A percentile compares a stretch with the other conserved stretches of the same genome.
phyloP scores from a whole-genome alignment of 2,888 invertebrate species.

The Phengaris arion region DNA sequence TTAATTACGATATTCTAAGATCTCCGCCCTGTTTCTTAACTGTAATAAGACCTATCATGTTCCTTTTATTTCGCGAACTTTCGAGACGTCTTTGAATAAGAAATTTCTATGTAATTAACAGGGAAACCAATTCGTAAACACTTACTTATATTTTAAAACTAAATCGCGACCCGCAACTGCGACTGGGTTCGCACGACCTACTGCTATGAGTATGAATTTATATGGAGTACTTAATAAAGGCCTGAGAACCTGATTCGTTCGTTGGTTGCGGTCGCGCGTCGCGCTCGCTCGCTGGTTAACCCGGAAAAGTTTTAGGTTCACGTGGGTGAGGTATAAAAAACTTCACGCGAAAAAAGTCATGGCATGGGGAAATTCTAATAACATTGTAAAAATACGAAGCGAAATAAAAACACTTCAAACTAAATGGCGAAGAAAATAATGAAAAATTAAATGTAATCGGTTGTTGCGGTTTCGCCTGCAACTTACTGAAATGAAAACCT shows the following conservation, averaged over 20 bases:
- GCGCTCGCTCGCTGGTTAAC: too few relatives aligned
- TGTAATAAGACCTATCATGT: constrained; percentile 7
- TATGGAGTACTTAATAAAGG: too few relatives aligned
- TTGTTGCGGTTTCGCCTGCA: constrained; percentile 8
- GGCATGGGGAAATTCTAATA: too few relatives aligned
- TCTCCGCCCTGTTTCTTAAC: neutral
- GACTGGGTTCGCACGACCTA: too few relatives aligned
- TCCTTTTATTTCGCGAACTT: neutral
- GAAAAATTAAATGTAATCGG: constrained; percentile 3
- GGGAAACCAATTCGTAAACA: neutral
- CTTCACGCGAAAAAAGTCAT: too few relatives aligned
- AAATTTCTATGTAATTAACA: neutral
- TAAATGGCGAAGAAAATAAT: neutral
- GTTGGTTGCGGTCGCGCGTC: too few relatives aligned
- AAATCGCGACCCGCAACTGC: neutral
- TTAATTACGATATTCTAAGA: constrained; percentile 5
- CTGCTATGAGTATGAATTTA: too few relatives aligned
- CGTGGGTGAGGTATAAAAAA: too few relatives aligned
- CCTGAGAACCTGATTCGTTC: too few relatives aligned
- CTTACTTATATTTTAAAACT: too few relatives aligned
- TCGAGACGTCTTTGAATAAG: constrained; percentile 4
- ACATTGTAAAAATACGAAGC: neutral
- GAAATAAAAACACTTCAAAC: neutral
- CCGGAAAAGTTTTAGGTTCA: too few relatives aligned
- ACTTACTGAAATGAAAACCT: neutral